Evolutionary conservation across 2,888 invertebrate species (phyloP).

Genomic region (Caradrina kadenii): DNA sequence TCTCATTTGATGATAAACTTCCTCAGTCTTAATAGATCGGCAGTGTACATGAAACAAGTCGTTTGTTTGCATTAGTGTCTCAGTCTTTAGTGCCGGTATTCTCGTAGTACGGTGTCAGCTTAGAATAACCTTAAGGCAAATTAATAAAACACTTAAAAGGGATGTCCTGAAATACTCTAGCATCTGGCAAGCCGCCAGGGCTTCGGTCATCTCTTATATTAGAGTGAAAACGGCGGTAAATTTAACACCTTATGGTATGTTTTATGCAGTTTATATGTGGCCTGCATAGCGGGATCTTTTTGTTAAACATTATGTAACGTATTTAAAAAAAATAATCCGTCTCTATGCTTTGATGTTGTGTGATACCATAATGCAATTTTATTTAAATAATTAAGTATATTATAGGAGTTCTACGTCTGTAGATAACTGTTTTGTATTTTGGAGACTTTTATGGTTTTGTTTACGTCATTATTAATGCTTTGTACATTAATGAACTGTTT

Average conservation of each 20-base stretch:
- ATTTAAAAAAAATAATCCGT: conserved; percentile 1
- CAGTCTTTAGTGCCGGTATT: conserved; percentile 53
- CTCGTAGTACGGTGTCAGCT: conserved; percentile 67
- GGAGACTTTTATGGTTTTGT: conserved; percentile 11
- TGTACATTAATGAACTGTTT: conserved; percentile 4
- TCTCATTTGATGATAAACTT: conserved; percentile 16
- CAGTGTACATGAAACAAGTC: conserved; percentile 39
- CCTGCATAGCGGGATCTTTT: conserved; percentile 19
- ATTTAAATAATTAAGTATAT: background rate
- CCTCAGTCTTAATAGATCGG: conserved; percentile 13
- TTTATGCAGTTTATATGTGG: conserved; percentile 49
- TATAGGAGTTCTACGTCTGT: background rate
- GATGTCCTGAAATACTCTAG: conserved; percentile 85
- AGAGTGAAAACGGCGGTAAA: conserved; percentile 70
- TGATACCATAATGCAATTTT: background rate
- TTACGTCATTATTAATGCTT: background rate
- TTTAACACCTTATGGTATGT: conserved; percentile 62
- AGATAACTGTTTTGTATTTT: background rate
- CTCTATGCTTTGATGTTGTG: conserved; percentile 20
- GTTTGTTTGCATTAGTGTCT: conserved; percentile 46
- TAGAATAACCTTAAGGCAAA: conserved; percentile 84
- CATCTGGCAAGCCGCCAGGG: conserved; percentile 79
- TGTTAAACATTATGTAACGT: conserved; percentile 44
- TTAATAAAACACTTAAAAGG: conserved; percentile 89
- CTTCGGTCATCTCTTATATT: conserved; percentile 80